Base-by-base conservation (phyloP, 2,797 vertebrate genomes). In the Protosalanx chinensis region DNA sequence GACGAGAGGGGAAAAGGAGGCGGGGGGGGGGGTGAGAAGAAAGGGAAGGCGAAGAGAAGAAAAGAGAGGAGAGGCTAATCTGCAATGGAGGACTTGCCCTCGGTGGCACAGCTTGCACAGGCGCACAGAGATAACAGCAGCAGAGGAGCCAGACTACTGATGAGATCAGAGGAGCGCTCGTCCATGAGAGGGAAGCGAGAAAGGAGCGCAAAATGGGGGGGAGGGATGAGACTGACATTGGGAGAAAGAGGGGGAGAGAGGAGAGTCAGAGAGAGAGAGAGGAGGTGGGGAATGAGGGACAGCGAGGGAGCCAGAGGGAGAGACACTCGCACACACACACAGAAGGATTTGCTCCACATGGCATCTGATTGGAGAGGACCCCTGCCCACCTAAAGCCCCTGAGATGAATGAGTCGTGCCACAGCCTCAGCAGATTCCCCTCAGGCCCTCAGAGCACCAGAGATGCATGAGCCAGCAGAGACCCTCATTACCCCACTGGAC, bases 351-450 rank as follows among this genome's bases (percentile, higher is more conserved):
- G 56, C 23, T 10, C 56, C 57, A 59, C 18, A 59, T 20, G 57
- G 23, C 4, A 51, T 12, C 16, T 5, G 18, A 7, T n/a, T n/a
- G 51, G 6, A 16, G 15, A 56, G 58, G 70, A 70, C 72, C 29
- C 78, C 5, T 18, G 71, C 75, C 49, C 56, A 75, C 79, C 76
- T 16, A 20, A 79, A 76, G 73, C 83, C 82, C 83, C 30, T 1
- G 82, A 86, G 86, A 89, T 84, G 80, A 86, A 86, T 82, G 83
- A 85, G 68, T 73, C 81, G 80, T 84, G 88, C 88, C 88, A 85
- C 73, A 73, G 73, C 73, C 70, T 80, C 86, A 77, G n/a, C 5
- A 73, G 79, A 75, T 80, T 56, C 73, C 51, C 20, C 72, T 88
- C 77, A 79, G 83, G 84, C 86, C 84, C 77, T 32, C 12, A 69